These are phyloP conservation scores for Epistrophella euchroma DNA, from an alignment of 2,888 invertebrate species.

Conservation along the genomic window DNA sequence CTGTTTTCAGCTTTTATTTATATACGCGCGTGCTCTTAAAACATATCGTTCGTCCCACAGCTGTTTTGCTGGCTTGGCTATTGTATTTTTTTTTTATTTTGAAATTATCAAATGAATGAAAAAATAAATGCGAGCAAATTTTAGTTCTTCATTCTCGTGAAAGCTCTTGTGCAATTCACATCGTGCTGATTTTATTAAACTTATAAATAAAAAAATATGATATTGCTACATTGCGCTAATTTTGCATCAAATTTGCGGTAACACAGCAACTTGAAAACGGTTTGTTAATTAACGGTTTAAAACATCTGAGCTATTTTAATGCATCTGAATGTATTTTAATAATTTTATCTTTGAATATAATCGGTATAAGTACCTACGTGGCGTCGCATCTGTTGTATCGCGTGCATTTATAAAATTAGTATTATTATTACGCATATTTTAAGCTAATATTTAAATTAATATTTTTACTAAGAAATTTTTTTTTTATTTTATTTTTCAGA, in stretches of 20 bases:
- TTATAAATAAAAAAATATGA: neutral
- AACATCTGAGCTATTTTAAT: neutral
- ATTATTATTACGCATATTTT: neutral
- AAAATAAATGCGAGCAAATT: constrained; percentile 36
- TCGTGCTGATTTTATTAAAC: constrained; percentile 22
- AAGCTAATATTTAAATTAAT: neutral
- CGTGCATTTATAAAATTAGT: neutral
- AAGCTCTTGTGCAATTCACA: constrained; percentile 58
- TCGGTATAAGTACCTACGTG: neutral
- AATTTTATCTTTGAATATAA: neutral
- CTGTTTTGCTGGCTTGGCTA: constrained; percentile 9
- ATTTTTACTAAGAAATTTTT: neutral
- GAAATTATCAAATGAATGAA: constrained; percentile 32
- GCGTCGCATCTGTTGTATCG: neutral
- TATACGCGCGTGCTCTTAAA: constrained; percentile 11
- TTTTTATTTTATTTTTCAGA: constrained; percentile 51
- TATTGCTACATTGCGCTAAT: neutral
- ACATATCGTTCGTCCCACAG: neutral
- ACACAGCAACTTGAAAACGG: neutral
- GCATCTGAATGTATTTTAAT: neutral
- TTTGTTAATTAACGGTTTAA: constrained; percentile 6
- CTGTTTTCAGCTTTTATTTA: constrained; percentile 8
- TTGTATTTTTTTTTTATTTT: neutral
- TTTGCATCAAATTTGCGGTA: neutral
- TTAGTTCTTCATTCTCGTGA: constrained; percentile 58